Conservation (phyloP, 2,113 vertebrate genomes). For the Motacilla alba region DNA sequence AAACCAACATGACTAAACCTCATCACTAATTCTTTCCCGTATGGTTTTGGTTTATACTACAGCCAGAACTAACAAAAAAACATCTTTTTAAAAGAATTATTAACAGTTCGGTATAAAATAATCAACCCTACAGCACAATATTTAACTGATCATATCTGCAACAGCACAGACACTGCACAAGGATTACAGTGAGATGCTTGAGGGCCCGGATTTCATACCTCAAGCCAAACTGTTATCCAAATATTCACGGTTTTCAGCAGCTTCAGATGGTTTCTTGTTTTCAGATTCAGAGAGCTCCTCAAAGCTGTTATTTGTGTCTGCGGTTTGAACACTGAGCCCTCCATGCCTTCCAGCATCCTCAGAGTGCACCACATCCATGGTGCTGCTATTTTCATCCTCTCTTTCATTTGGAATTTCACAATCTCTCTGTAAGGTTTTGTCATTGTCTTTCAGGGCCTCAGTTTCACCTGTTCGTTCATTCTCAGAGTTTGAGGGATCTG, state of each 20-base stretch:
- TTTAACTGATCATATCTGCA: not conserved
- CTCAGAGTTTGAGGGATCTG: constrained; percentile 1
- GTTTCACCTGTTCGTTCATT: not conserved
- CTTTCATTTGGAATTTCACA: not conserved
- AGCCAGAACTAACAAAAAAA: constrained; percentile 24
- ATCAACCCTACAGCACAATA: not conserved
- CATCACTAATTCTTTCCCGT: not conserved
- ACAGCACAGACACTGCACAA: not conserved
- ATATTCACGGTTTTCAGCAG: constrained; percentile 4
- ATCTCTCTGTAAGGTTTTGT: not conserved
- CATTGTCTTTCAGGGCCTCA: not conserved
- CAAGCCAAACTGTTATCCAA: constrained; percentile 27
- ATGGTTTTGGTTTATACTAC: not conserved
- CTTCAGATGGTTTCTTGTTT: not conserved
- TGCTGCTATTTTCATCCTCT: not conserved
- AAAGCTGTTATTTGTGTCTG: not conserved
- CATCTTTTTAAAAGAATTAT: constrained; percentile 13
- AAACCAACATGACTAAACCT: not conserved
- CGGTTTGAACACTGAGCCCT: not conserved
- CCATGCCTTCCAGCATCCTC: not conserved
- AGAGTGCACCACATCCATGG: fast-evolving
- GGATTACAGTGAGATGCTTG: not conserved
- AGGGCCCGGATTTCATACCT: constrained; percentile 49
- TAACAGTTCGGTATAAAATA: not conserved
- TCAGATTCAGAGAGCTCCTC: not conserved